phyloP scores from a whole-genome alignment of 2,888 invertebrate species.

The Microdon myrmicae region DNA sequence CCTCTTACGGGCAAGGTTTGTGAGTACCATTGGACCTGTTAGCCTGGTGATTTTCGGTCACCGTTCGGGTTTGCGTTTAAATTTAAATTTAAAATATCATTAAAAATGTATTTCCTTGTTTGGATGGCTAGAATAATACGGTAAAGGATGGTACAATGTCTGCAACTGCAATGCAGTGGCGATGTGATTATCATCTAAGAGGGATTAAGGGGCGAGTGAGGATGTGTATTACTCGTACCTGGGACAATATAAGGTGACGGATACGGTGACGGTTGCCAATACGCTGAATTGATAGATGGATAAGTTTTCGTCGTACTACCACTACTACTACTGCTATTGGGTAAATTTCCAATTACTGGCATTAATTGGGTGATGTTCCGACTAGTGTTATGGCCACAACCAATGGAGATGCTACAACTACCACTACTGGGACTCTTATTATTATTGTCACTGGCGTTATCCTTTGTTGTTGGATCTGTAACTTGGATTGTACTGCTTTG shows the following conservation, averaged over 20 bases:
- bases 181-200: background rate
- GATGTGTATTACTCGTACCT: constrained; percentile 70
- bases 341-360: constrained; percentile 65
- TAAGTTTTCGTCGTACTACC: constrained; percentile 68
- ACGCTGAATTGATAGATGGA: constrained; percentile 84
- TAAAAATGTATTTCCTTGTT: constrained; percentile 45
- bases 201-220: constrained; percentile 15
- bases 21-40: constrained; percentile 1
- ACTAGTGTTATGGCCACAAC: constrained; percentile 46
- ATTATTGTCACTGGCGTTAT: constrained; percentile 30
- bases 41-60: constrained; percentile 10
- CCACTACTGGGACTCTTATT: constrained; percentile 54
- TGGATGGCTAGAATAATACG: constrained; percentile 18
- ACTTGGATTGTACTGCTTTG: constrained; percentile 52
- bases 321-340: constrained; percentile 60
- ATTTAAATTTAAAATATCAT: constrained; percentile 49
- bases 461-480: constrained; percentile 39
- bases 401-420: constrained; percentile 36
- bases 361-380: constrained; percentile 63
- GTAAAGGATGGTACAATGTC: background rate
- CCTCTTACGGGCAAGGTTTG: constrained; percentile 27
- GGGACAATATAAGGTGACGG: constrained; percentile 83
- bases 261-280: constrained; percentile 84
- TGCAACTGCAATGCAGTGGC: background rate
- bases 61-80: constrained; percentile 38